These are phyloP conservation scores for Peucedramus taeniatus DNA, from an alignment of 2,113 vertebrate species.

Conservation along the genomic window DNA sequence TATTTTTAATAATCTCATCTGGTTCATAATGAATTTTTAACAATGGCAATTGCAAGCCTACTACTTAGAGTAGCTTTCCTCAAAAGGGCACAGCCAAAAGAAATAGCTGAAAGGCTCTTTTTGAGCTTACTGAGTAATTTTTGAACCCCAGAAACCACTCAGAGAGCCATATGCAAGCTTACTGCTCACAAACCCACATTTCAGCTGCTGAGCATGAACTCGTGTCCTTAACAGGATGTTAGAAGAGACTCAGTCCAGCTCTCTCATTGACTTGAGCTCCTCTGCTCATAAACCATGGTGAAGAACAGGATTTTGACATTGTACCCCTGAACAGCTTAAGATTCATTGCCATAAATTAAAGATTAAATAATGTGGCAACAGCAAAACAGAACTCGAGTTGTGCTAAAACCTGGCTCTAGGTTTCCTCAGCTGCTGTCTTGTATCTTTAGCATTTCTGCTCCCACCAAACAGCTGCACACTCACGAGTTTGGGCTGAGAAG, in stretches of 20 bases:
- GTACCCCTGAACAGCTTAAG: not conserved
- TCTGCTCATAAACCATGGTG: not conserved
- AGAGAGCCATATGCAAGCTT: not conserved
- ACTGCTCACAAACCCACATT: not conserved
- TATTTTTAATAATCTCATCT: constrained; percentile 35
- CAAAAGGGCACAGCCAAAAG: not conserved
- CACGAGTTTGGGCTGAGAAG: not conserved
- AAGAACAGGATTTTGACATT: not conserved
- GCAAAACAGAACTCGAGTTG: not conserved
- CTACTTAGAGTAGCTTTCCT: not conserved
- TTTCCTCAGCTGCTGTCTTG: not conserved
- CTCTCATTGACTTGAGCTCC: not conserved
- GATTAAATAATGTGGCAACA: not conserved
- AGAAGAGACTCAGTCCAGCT: not conserved
- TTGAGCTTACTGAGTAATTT: not conserved
- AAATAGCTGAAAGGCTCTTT: constrained; percentile 25
- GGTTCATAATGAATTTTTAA: constrained; percentile 36
- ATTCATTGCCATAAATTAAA: not conserved
- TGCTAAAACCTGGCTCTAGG: not conserved
- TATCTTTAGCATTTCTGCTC: not conserved
- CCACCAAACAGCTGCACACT: not conserved
- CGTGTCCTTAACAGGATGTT: not conserved
- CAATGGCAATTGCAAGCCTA: not conserved
- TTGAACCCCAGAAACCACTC: not conserved
- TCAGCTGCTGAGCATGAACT: not conserved